Percentiles rank a stretch among this genome's conserved stretches.
phyloP scores from a whole-genome alignment of 1,140 invertebrate species.

The Drosophila albomicans region DNA sequence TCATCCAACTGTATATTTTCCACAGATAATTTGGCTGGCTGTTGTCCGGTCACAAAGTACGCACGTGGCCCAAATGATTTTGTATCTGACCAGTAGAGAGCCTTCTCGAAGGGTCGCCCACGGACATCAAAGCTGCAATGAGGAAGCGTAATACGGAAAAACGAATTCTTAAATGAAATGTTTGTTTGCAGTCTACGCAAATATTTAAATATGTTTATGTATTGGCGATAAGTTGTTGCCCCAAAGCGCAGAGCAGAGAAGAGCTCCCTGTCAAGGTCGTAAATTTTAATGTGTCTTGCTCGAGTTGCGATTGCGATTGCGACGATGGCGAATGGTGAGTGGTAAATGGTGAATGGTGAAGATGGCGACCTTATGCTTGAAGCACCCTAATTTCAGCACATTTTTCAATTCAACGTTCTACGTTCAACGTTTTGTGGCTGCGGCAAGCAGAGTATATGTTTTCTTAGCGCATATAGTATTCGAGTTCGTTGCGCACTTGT shows the following conservation, averaged over 20 bases:
- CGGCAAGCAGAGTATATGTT: constrained; percentile 2
- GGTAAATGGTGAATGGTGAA: too few species aligned
- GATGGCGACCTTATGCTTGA: constrained; percentile 33
- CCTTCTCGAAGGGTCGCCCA: constrained; percentile 90
- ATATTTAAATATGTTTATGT: constrained; percentile 33
- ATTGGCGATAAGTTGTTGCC: constrained; percentile 73
- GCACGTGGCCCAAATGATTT: constrained; percentile 91
- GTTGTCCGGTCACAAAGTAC: constrained; percentile 90
- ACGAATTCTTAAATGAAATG: constrained; percentile 1
- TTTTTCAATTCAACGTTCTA: constrained; percentile 69
- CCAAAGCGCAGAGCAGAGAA: constrained; percentile 43
- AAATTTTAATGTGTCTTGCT: constrained; percentile 66
- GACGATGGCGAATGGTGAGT: too few species aligned
- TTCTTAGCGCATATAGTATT: neutral
- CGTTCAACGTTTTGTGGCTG: constrained; percentile 34
- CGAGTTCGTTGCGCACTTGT: neutral
- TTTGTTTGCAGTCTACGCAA: constrained; percentile 19
- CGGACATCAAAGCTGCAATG: constrained; percentile 92
- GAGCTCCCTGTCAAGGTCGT: constrained; percentile 53
- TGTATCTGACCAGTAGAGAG: constrained; percentile 91
- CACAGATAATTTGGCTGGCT: constrained; percentile 92
- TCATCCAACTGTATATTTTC: constrained; percentile 93
- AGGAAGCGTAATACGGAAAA: neutral
- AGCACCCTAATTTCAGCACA: constrained; percentile 46
- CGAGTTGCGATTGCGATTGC: constrained; percentile 1